Base-by-base conservation (phyloP, 2,888 invertebrate species). In the Lithophane socia region DNA sequence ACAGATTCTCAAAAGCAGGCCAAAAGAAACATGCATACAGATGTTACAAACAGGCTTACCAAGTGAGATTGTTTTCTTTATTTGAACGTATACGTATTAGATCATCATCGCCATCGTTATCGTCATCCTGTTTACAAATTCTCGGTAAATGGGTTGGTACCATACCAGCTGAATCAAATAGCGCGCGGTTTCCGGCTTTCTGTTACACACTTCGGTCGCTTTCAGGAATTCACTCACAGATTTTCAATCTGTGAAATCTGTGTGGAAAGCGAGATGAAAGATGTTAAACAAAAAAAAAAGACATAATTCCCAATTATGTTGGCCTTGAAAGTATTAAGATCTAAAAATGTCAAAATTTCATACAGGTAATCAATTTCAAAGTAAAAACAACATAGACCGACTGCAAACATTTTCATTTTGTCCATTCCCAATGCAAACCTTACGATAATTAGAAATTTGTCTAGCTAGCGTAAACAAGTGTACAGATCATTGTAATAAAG, bases 1-100 rank as follows among this genome's bases (percentile, higher is more conserved):
- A 99, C 95, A 97, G 99, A 77, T 99, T 98, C 94, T 99, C 98
- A 18, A 99, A 99, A 93, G 98, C 99, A 21, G 98, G 98, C 0
- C 99, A 99, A 94, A 97, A 98, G 84, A 98, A 98, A 93, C 99
- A 99, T 95, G 98, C 99, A 0, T 97, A 99, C 80, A 97, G 99
- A 86, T 99, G 99, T 91, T 99, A 99, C 92, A 98, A 98, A 83
- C 99, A 99, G 94, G 99, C 99, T 13, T 98, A 98, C 94, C 98
- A 99, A 97, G 98, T 98, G 90, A 80, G 9, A 79, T 58, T 24
- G 3, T 13, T 60, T 13, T n/a, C 13, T 58, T 9, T 58, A 42
- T 24, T 63, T 42, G 4, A 47, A 37, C 4, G 0, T 49, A 21
- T 21, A 29, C 18, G 12, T 37, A 56, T 58, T 18, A 29, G n/a